These are phyloP conservation scores for Nephrotoma guestfalica DNA, from an alignment of 2,888 invertebrate genomes.

Conservation along the genomic window DNA sequence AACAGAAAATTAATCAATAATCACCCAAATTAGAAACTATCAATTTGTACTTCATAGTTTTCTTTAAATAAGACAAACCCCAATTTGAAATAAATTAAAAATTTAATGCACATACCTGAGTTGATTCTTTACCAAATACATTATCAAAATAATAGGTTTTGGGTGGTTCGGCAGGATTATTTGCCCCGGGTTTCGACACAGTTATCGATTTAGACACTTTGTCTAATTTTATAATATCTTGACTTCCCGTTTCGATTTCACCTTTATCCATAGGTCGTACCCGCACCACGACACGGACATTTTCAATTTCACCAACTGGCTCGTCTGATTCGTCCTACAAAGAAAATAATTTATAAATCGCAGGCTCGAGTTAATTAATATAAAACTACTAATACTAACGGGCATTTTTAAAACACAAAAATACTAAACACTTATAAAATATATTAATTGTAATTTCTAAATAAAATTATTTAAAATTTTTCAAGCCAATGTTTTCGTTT, in stretches of 20 bases:
- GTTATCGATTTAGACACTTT: conserved; percentile 61
- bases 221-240: conserved; percentile 63
- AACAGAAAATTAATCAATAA: neutral
- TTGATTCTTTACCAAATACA: conserved; percentile 75
- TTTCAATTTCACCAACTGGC: conserved; percentile 57
- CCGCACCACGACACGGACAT: conserved; percentile 91
- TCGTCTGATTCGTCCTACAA: conserved; percentile 11
- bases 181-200: conserved; percentile 55
- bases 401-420: neutral
- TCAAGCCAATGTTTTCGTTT: neutral
- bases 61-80: neutral
- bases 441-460: neutral
- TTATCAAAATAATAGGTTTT: conserved; percentile 91
- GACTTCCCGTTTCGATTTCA: conserved; percentile 58
- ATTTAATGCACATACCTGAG: conserved; percentile 44
- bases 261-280: conserved; percentile 83
- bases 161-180: conserved; percentile 54
- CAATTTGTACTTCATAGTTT: neutral
- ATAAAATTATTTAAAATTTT: neutral
- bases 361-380: neutral
- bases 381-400: neutral
- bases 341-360: neutral
- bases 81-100: neutral
- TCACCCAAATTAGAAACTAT: neutral
- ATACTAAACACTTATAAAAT: neutral